A percentile compares a stretch with the other conserved stretches of the same genome.
phyloP scores from a whole-genome alignment of 1,140 invertebrate species.

The Oppia nitens region DNA sequence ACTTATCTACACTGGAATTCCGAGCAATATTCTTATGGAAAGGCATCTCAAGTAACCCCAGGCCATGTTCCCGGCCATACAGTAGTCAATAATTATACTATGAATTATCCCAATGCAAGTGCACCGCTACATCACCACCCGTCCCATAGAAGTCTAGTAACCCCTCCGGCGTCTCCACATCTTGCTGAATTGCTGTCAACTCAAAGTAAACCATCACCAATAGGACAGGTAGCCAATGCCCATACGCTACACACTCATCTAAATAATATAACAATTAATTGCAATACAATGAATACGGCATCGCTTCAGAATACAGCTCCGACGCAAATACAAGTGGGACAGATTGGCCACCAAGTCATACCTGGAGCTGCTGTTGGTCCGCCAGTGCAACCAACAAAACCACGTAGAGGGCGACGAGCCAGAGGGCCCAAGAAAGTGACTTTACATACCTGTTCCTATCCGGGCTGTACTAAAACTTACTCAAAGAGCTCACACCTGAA shows the following conservation, averaged over 20 bases:
- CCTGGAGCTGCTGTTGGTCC: slow-evolving; percentile 31
- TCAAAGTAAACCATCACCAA: not conserved
- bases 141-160: not conserved
- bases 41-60: too few relatives aligned
- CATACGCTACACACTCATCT: not conserved
- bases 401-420: slow-evolving; percentile 25
- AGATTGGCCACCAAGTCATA: not conserved
- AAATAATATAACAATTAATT: not conserved
- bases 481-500: slow-evolving; percentile 40
- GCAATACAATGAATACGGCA: not conserved
- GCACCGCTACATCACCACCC: not conserved
- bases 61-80: too few relatives aligned
- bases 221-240: not conserved
- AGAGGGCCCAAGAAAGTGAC: slow-evolving; percentile 33
- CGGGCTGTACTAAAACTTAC: slow-evolving; percentile 38
- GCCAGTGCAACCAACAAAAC: slow-evolving; percentile 9
- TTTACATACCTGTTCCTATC: slow-evolving; percentile 42
- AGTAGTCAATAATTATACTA: not conserved
- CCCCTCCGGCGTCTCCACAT: not conserved
- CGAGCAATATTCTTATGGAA: too few relatives aligned
- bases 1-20: too few relatives aligned
- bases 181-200: not conserved
- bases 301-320: not conserved
- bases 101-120: not conserved
- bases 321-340: not conserved